Base-by-base conservation (phyloP, 2,797 vertebrate species). In the Hypotaenidia okinawae region DNA sequence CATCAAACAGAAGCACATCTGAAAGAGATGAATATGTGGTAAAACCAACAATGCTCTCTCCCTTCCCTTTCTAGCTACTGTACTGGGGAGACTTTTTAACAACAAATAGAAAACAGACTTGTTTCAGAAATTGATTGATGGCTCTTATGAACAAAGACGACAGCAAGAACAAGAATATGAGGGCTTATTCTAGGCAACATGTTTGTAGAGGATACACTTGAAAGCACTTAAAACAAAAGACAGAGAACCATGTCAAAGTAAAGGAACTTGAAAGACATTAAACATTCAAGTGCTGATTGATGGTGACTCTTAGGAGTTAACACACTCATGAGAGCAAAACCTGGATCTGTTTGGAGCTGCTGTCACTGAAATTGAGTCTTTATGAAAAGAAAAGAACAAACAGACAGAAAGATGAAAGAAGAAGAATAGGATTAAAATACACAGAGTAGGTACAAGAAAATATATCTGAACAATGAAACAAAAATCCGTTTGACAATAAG, bases 1-100 rank as follows among this genome's bases (percentile, higher is more conserved):
- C 87, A 97, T 97, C 95, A 95, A 97, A 97, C 67, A 91, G 81
- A 85, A 72, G 28, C 32, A n/a, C 55, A 76, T 95, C 87, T 96
- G 80, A 94, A 89, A 90, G 77, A 93, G 90, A 89, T 32, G 68
- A 94, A 76, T 87, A 37, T 78, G 25, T 25, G 49, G 82, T 61
- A 80, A 85, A 93, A 86, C 87, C 83, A 89, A 61, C 76, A 95
- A 21, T 58, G 76, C 68, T 75, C 58, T 23, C 55, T 73, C 79
- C 66, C 39, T 94, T 94, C 74, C 66, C 73, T 89, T 78, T 66
- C 11, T 11, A 39, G 70, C 73, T 61, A 59, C 84, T 82, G 39
- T 66, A 39, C 70, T 87, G 68, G 55, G 52, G 51, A 90, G 81
- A 54, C 39, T 88, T 95, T 95, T 92, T 89, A 96, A 94, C 90